These are phyloP conservation scores for Elaphurus davidianus DNA, from an alignment of 2,113 vertebrate genomes.

Conservation along the genomic window DNA sequence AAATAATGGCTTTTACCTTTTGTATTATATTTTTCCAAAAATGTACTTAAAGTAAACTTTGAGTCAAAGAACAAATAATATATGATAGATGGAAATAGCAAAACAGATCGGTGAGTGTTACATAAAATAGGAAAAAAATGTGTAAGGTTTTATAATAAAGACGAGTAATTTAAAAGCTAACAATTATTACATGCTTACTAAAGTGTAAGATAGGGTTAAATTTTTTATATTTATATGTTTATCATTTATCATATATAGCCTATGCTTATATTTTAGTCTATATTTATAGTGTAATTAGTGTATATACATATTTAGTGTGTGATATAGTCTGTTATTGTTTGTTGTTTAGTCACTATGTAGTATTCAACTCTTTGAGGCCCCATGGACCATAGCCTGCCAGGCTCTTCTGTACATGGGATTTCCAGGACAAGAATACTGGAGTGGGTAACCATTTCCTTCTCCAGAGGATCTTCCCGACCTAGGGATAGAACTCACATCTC, in stretches of 20 bases:
- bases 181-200: background rate
- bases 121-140: background rate
- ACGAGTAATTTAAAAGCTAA: background rate
- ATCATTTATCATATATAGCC: background rate
- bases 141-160: background rate
- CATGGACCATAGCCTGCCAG: background rate
- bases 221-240: background rate
- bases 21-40: background rate
- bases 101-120: background rate
- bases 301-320: background rate
- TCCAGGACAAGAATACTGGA: background rate
- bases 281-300: background rate
- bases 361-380: background rate
- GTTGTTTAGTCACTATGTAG: background rate
- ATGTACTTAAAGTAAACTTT: background rate
- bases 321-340: background rate
- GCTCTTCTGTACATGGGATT: background rate
- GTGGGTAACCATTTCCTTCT: background rate
- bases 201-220: background rate
- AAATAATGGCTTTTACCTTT: background rate
- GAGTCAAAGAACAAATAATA: background rate
- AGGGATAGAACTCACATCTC: accelerated
- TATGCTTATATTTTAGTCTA: background rate
- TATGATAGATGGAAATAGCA: background rate
- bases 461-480: background rate